Evolutionary conservation across 2,888 invertebrate species (phyloP).

Genomic region (Mesorhabditis sp.): DNA sequence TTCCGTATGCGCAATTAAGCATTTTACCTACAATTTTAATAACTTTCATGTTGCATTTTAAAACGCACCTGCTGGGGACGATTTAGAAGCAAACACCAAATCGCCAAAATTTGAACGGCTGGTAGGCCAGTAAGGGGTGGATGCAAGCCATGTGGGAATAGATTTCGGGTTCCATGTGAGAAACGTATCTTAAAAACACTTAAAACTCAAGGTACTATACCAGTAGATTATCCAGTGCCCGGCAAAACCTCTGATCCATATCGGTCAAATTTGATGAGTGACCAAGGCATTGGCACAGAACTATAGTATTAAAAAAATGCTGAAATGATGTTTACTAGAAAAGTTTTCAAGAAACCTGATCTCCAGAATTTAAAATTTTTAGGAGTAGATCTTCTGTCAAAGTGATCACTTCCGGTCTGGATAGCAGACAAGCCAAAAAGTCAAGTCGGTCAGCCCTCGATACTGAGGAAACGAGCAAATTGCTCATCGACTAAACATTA

Average conservation of each 20-base stretch:
- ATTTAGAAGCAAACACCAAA: conserved; percentile 51
- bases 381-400: background rate
- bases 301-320: conserved; percentile 52
- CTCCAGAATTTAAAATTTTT: background rate
- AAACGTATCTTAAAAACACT: conserved; percentile 32
- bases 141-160: conserved; percentile 31
- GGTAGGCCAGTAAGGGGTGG: conserved; percentile 1
- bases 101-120: conserved; percentile 19
- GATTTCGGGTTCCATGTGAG: conserved; percentile 41
- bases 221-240: conserved; percentile 28
- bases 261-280: conserved; percentile 36
- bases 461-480: background rate
- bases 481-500: background rate
- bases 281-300: conserved; percentile 49
- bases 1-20: conserved; percentile 46
- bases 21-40: conserved; percentile 17
- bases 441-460: background rate
- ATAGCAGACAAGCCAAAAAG: background rate
- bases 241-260: conserved; percentile 39
- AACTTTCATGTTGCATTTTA: background rate
- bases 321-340: conserved; percentile 10
- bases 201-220: background rate
- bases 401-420: background rate
- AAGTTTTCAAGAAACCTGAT: background rate
- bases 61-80: conserved; percentile 34